Percentiles rank a stretch among this genome's conserved stretches.
phyloP scores from a whole-genome alignment of 1,140 invertebrate genomes.

The Penaeus chinensis region DNA sequence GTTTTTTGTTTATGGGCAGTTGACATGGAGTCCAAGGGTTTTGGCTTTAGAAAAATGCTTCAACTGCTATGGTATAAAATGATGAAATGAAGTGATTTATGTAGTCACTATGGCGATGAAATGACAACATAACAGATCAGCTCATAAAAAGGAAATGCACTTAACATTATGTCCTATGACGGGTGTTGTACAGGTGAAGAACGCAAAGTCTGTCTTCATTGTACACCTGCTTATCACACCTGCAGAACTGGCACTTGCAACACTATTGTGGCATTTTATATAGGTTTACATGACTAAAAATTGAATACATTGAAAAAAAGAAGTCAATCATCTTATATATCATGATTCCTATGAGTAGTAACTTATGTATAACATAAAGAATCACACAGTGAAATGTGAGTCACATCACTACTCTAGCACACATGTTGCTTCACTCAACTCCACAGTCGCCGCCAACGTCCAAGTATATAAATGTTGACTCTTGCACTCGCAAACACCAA shows the following conservation, averaged over 20 bases:
- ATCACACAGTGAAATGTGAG: constrained; percentile 51
- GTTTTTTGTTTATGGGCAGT: constrained; percentile 28
- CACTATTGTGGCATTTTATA: constrained; percentile 43
- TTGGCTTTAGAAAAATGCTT: constrained; percentile 57
- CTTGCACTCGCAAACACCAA: constrained; percentile 24
- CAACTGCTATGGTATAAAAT: constrained; percentile 54
- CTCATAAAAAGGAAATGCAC: constrained; percentile 48
- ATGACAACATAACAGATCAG: constrained; percentile 56
- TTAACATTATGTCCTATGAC: constrained; percentile 49
- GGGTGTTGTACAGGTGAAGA: constrained; percentile 43
- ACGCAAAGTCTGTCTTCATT: constrained; percentile 33
- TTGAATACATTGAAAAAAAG: constrained; percentile 47
- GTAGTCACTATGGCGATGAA: constrained; percentile 47
- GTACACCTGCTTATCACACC: constrained; percentile 21
- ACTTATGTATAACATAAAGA: constrained; percentile 55
- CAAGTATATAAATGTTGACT: constrained; percentile 21
- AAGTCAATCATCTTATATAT: constrained; percentile 50
- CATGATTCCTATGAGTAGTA: constrained; percentile 60
- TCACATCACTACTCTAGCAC: constrained; percentile 56
- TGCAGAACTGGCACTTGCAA: constrained; percentile 57
- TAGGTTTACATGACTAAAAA: constrained; percentile 41
- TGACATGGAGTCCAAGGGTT: constrained; percentile 36
- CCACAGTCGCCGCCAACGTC: constrained; percentile 33
- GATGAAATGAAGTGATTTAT: constrained; percentile 50
- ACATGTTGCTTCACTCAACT: constrained; percentile 41